Conservation (phyloP, 2,113 vertebrate species). For the Clarias batrachus region DNA sequence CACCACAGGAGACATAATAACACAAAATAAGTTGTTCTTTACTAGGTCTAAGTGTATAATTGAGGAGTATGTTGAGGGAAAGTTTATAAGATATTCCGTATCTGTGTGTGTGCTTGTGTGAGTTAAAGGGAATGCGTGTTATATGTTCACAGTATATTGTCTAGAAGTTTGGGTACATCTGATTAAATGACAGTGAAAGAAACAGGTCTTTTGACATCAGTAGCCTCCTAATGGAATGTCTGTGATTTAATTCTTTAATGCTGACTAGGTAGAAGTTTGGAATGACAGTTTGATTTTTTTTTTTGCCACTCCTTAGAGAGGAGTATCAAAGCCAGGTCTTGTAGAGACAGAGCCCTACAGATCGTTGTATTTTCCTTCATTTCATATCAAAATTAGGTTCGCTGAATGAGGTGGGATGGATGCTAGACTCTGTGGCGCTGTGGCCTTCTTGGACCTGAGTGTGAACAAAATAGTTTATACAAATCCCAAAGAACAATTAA, state of each 20-base stretch:
- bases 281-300: neutral
- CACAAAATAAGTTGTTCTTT: no score
- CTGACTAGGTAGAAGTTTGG: neutral
- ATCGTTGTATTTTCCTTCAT: neutral
- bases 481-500: neutral
- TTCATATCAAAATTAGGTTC: neutral
- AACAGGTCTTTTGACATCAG: neutral
- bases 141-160: neutral
- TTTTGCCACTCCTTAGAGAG: neutral
- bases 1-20: no score
- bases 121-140: neutral
- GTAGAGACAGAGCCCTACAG: neutral
- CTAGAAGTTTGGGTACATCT: neutral
- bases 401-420: neutral
- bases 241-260: constrained; percentile 5
- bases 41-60: no score
- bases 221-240: neutral
- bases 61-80: no score
- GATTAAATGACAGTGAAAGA: neutral
- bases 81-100: no score
- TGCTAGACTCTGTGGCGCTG: neutral
- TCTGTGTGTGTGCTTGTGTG: neutral
- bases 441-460: neutral
- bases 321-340: neutral
- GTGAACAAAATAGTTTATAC: neutral